Evolutionary conservation across 2,113 vertebrate species (phyloP).

Genomic region (Pygoscelis adeliae): DNA sequence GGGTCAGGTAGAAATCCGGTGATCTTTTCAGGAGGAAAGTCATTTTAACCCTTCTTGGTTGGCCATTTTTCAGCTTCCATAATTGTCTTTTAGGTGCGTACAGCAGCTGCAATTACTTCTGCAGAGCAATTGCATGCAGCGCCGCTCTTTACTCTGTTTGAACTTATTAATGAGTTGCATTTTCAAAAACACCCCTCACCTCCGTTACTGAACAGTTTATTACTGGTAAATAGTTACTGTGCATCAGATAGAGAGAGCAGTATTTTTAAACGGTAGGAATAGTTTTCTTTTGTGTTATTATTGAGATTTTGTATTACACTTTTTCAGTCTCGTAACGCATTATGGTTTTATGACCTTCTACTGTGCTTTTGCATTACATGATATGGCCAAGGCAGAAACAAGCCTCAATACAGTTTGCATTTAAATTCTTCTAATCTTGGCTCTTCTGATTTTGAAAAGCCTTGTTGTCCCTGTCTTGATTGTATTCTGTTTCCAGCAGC

Average conservation of each 20-base stretch:
- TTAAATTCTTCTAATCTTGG: neutral
- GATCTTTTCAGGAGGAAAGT: neutral
- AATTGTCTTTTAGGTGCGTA: neutral
- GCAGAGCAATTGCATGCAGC: neutral
- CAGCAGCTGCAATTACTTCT: neutral
- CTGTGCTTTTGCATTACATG: neutral
- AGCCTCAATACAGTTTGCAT: neutral
- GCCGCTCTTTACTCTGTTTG: neutral
- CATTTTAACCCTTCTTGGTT: neutral
- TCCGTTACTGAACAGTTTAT: neutral
- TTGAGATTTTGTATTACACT: neutral
- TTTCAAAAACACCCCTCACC: neutral
- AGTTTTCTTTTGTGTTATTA: neutral
- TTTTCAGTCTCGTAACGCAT: neutral
- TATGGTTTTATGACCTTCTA: neutral
- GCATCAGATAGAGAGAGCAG: neutral
- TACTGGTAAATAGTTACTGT: neutral
- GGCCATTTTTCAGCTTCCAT: neutral
- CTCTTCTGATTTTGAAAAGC: neutral
- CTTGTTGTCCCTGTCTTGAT: neutral
- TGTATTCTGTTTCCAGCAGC: neutral
- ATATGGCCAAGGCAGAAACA: neutral
- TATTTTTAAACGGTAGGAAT: neutral
- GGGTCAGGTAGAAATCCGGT: neutral
- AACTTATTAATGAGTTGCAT: neutral